Conservation (phyloP, 2,113 vertebrate genomes). For the Coturnix japonica region DNA sequence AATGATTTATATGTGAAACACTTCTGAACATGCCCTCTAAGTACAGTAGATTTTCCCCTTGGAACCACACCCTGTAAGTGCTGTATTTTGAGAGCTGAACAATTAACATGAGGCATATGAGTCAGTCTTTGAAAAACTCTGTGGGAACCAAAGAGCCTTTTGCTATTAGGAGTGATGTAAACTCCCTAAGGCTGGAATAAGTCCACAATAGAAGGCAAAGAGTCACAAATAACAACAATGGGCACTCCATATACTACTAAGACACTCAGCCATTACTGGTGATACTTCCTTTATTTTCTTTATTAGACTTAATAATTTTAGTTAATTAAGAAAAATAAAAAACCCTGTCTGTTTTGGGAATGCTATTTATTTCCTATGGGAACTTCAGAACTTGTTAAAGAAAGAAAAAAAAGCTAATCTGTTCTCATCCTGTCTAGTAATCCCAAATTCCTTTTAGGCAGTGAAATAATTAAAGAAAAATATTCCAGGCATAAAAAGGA, state of each 20-base stretch:
- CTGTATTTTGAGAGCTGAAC: constrained; percentile 87
- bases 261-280: constrained; percentile 40
- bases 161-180: constrained; percentile 88
- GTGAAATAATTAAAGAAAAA: constrained; percentile 73
- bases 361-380: constrained; percentile 76
- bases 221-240: constrained; percentile 81
- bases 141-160: constrained; percentile 89
- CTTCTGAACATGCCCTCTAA: constrained; percentile 85
- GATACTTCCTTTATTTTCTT: constrained; percentile 72
- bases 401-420: constrained; percentile 62
- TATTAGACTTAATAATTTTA: constrained; percentile 58
- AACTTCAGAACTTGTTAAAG: constrained; percentile 72
- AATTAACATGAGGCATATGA: constrained; percentile 89
- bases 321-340: constrained; percentile 68
- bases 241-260: constrained; percentile 64
- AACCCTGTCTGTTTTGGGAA: constrained; percentile 53
- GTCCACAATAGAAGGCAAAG: constrained; percentile 81
- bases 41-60: constrained; percentile 82
- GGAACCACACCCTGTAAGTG: constrained; percentile 83
- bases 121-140: constrained; percentile 87
- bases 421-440: constrained; percentile 75
- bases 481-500: constrained; percentile 70
- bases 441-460: constrained; percentile 71
- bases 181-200: constrained; percentile 85
- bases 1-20: constrained; percentile 84